Base-by-base conservation (phyloP, 2,888 invertebrate genomes). In the Tubiluchus corallicola region DNA sequence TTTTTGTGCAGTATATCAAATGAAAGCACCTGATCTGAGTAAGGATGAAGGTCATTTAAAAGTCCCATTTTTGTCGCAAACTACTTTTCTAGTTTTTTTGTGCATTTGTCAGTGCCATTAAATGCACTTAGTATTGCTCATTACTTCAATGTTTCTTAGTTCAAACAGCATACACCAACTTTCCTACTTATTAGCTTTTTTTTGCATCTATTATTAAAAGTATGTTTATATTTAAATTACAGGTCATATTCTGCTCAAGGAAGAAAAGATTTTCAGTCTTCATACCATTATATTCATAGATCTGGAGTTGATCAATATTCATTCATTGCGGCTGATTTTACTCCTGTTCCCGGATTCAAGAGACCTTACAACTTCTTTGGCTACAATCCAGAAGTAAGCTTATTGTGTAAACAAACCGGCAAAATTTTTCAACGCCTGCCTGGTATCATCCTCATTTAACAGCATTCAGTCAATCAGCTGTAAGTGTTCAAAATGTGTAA, bases 281-380 rank as follows among this genome's bases (percentile, higher is more conserved):
- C 84, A 1, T 88, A 87, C 63, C 67, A 76, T 58, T 73, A 80
- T 59, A 71, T 72, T 52, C 61, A 73, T 21, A 55, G 68, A 41
- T 67, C 68, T 49, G 75, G 74, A 53, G 70, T 70, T 17, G 71
- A 77, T 16, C 69, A 66, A 49, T 78, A 79, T 55, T 75, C 81
- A n/a, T 85, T 88, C 63, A 71, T 88, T 52, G 87, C 76, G 1
- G 67, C 88, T 20, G 88, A 90, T 64, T 83, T 85, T 2, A 17
- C 41, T 54, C 73, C 84, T 37, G 77, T 81, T 50, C 85, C 87
- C 5, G 88, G 88, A 1, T 75, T 83, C 5, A 74, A 78, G 51
- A 67, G 87, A 52, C 87, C 87, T 2, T 87, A 85, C 58, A 88
- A 90, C 68, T 88, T 88, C 61, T 77, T 88, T 55, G 90, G 88